Evolutionary conservation across 1,140 invertebrate species (phyloP), one percentile per base, ranked within the genome.

Genomic region (Potamilus streckersoni): DNA sequence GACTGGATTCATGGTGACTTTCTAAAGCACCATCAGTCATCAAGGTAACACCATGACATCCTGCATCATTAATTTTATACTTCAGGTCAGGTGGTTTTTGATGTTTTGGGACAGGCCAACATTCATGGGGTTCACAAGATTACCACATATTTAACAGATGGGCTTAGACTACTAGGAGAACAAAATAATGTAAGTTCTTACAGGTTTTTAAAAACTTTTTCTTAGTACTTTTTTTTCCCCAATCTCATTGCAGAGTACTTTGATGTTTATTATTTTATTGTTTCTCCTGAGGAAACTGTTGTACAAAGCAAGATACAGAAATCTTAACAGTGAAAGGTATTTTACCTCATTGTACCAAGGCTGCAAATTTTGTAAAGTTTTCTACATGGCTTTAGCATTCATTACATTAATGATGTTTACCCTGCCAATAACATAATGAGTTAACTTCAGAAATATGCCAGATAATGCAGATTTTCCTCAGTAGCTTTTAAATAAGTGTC

Each of bases 11-110:
- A 49, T 49, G 38, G 38, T 49, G 38, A 49, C 38, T 49, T 49
- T 49, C 38, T 49, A 3, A 38, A 6, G 38, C 38, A 38, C 8
- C 38, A 38, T 38, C 38, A 38, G 11, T 49, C 38, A 49, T 8
- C 38, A 49, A 11, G 38, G 38, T 49, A 4, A 49, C 72, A 74
- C 38, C 57, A 55, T 20, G n/a, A 58, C 13, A 17, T 15, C 62
- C 49, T 14, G 13, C n/a, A 58, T 66, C 55, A 11, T 56, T 20
- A 20, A 17, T 61, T 38, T 17, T 82, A 65, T 65, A 63, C 69
- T 78, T 6, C 74, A 89, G 86, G 87, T 66, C 86, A 88, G 76
- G 70, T 87, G 23, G 80, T 89, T 17, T 88, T 88, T 83, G 87
- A 88, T 74, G 85, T 85, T 19, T 80, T 86, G 63, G 85, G 84